Evolutionary conservation across 2,797 vertebrate genomes (phyloP).

Genomic region (Potorous gilbertii): DNA sequence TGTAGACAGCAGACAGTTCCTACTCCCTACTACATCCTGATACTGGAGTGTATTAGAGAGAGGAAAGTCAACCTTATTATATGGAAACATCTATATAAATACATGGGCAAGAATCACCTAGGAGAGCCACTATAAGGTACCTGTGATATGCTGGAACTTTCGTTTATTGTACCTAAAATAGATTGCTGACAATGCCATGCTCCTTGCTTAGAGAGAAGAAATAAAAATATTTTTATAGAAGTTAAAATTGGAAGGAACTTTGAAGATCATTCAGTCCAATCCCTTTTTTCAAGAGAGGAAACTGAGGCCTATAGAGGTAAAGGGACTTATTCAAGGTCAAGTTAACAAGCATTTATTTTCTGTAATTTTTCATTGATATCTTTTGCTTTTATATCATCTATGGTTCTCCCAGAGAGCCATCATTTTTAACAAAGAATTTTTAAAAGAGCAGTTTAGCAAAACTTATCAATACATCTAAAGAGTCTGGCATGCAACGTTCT

Average conservation of each 20-base stretch:
- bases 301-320: not conserved
- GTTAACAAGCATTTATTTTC: not conserved
- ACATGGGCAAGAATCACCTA: constrained; percentile 43
- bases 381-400: not conserved
- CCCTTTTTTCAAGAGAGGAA: not conserved
- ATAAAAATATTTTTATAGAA: not conserved
- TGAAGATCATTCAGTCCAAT: not conserved
- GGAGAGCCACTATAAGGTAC: not conserved
- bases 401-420: not conserved
- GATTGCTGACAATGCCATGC: constrained; percentile 25
- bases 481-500: not conserved
- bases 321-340: not conserved
- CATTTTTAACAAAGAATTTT: not conserved
- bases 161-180: constrained; percentile 60
- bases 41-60: constrained; percentile 54
- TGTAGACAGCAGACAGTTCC: constrained; percentile 45
- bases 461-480: not conserved
- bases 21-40: constrained; percentile 63
- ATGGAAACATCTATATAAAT: constrained; percentile 62
- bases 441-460: not conserved
- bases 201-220: constrained; percentile 38
- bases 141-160: constrained; percentile 58
- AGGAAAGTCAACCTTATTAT: constrained; percentile 52
- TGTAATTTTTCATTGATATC: not conserved
- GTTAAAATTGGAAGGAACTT: not conserved